Evolutionary conservation across 2,888 invertebrate species (phyloP), one percentile per base, ranked within the genome.

Genomic region (Archips xylosteana): DNA sequence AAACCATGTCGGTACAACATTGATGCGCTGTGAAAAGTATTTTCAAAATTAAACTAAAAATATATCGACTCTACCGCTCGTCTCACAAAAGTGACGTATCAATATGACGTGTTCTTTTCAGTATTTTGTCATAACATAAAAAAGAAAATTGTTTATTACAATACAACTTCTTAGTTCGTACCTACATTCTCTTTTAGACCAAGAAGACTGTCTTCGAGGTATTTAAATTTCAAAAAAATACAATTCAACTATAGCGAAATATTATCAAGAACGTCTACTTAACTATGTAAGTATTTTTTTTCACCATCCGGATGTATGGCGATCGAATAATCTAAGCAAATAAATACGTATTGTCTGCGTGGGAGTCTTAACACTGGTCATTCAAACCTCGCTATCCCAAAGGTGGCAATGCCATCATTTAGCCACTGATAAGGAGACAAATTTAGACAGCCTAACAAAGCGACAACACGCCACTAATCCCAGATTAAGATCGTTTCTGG

Each of bases 401-500:
- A 87, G 92, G 91, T 92, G 91, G 90, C 87, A 85, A 74, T 61
- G 73, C 86, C 86, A 86, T 84, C 86, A 86, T 80, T 81, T 78
- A 80, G 61, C 63, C 80, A 79, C 78, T 82, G 75, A 63, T 69
- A 60, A 82, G 81, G 82, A 81, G 78, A 79, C 47, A 74, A 78
- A 80, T 83, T 85, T 83, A 85, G 86, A 86, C 86, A 86, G 81
- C 82, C 83, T 86, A 75, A 92, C 94, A 93, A 94, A 84, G 80
- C 82, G 75, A 83, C 83, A 89, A 89, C 83, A 82, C 87, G 81
- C 82, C 80, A 85, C 85, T 92, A 90, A 93, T 90, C 92, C 85
- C 77, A 85, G 92, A 90, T 94, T 93, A 89, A 92, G 92, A 94
- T 94, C 81, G 83, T 89, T 92, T 93, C 92, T 85, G 83, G 81